Evolutionary conservation across 2,888 invertebrate species (phyloP), one percentile per base, ranked within the genome.

Genomic region (Crocallis elinguaria): DNA sequence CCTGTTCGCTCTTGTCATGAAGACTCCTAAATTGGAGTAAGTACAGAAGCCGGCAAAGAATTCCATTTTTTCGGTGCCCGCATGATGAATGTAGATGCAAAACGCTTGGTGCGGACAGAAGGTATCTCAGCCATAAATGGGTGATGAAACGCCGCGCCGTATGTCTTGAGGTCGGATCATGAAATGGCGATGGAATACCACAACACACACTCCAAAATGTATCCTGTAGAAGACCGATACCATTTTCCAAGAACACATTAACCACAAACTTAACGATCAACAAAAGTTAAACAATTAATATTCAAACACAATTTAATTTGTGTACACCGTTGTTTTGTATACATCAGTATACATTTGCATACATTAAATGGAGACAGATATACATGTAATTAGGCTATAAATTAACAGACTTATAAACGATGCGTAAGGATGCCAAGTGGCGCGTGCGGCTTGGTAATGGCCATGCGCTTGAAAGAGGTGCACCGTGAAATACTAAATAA

Each of bases 351-450:
- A 63, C 58, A 76, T 80, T 75, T 68, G 43, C 66, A 65, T 71
- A 55, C 29, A 14, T 57, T 29, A 19, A n/a, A n/a, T 23, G 23
- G 23, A 50, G 52, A 62, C 73, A 75, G 69, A 74, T 71, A 74
- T 67, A 64, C 68, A 57, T 71, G 82, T 86, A 84, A 86, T 86
- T 86, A 80, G 75, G 68, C 74, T 64, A 81, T 84, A 85, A 79
- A 85, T 85, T 84, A 76, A 72, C 65, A 71, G 67, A 67, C 70
- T 75, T 76, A 74, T 52, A 60, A 57, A 57, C 57, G 60, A 46
- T 49, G 69, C 56, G 37, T 38, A 51, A 5, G 14, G 17, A 17
- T 36, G 8, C 11, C 11, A 11, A 8, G 32, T 33, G 48, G 32
- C 43, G 48, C 33, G 43, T 30, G 41, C 37, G 32, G 25, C 23